These are phyloP conservation scores for Nasonia giraulti DNA, from an alignment of 1,140 invertebrate genomes.

Conservation along the genomic window DNA sequence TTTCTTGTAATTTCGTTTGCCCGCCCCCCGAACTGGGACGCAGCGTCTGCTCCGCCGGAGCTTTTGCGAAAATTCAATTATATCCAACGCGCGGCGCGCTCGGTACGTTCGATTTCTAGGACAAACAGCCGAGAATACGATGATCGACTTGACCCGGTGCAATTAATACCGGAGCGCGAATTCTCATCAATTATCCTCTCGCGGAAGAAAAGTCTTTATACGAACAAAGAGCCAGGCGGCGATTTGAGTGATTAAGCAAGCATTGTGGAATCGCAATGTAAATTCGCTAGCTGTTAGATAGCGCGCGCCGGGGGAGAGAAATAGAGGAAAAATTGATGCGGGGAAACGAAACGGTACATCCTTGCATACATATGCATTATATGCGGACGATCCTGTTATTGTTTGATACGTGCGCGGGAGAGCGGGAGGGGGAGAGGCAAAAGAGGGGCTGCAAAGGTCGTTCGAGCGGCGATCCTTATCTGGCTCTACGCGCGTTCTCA, in stretches of 20 bases:
- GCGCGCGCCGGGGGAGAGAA: no score
- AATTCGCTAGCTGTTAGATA: not conserved
- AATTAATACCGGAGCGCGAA: not conserved
- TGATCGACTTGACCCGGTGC: no score
- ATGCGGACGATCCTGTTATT: conserved; percentile 40
- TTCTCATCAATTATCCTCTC: not conserved
- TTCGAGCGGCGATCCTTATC: conserved; percentile 39
- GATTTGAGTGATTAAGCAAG: not conserved
- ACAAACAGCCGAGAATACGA: not conserved
- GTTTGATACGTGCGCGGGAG: conserved; percentile 14
- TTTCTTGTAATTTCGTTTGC: not conserved
- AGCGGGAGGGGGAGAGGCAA: no score
- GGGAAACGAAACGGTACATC: conserved; percentile 19
- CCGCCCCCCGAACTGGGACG: not conserved
- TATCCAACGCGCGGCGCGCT: no score
- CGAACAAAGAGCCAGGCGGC: not conserved
- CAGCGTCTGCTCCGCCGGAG: not conserved
- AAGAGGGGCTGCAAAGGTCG: conserved; percentile 38
- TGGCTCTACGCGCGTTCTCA: not conserved
- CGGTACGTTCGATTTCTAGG: not conserved
- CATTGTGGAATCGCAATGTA: not conserved
- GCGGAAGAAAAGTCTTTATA: no score
- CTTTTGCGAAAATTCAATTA: not conserved
- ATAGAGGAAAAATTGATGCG: not conserved
- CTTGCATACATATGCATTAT: not conserved